Evolutionary conservation across 1,140 invertebrate species (phyloP), one percentile per base, ranked within the genome.

Genomic region (Dufourea novaeangliae): DNA sequence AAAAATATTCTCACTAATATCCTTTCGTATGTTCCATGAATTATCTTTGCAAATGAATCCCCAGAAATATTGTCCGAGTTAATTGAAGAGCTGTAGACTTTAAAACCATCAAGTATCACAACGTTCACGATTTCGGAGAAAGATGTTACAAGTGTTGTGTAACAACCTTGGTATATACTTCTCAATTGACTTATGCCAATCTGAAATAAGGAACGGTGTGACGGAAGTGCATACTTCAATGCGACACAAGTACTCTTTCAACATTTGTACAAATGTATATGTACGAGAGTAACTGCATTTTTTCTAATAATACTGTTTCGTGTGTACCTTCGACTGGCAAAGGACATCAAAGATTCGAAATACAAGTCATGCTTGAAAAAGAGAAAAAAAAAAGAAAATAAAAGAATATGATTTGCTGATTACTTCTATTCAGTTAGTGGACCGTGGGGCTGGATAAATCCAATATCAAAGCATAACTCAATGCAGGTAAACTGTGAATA

Each of bases 281-380:
- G 8, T 6, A 14, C 1, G 22, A 50, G 54, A 77, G 59, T 44
- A 41, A 61, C 25, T 17, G 14, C 6, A n/a, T 25, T 77, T 69
- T 50, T n/a, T 41, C 39, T 59, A 68, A 44, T 77, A 77, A 77
- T 77, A 77, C 75, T 77, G 75, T 44, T 63, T 20, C n/a, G 52
- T 71, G 44, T 39, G 27, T 63, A 34, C 34, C n/a, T 37, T 29
- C 20, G 29, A 50, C 20, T 39, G 27, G 59, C 12, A 25, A 69
- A 70, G 22, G 22, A 32, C 10, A 1, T 34, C 12, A 4, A 2
- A 73, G 29, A 29, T 39, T 22, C n/a, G 6, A 62, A 22, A 32
- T 59, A 70, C 25, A 70, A 57, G 12, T 57, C 25, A 32, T 10
- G 10, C 22, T 22, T 12, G 34, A 61, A 46, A 34, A 22, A 61